These are phyloP conservation scores for Volucella inanis DNA, from an alignment of 2,888 invertebrate species.

Conservation along the genomic window DNA sequence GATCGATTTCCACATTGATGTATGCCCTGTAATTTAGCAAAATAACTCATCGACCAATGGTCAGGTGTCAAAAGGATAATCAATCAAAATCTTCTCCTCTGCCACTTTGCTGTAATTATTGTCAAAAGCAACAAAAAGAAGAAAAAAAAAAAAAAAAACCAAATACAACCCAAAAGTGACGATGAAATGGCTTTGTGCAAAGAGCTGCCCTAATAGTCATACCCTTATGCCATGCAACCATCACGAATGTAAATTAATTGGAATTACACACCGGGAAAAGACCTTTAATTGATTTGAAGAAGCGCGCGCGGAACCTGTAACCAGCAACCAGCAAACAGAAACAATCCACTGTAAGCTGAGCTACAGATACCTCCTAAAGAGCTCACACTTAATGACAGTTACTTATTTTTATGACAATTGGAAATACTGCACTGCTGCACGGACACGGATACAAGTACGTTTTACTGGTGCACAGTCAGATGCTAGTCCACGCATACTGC, in stretches of 20 bases:
- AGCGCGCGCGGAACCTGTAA: slow-evolving; percentile 19
- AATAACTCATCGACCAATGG: slow-evolving; percentile 57
- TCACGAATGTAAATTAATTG: slow-evolving; percentile 67
- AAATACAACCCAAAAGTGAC: not conserved
- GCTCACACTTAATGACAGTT: slow-evolving; percentile 65
- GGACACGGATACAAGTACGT: slow-evolving; percentile 27
- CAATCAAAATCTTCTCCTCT: slow-evolving; percentile 42
- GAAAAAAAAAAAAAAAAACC: slow-evolving; percentile 31
- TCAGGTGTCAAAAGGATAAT: slow-evolving; percentile 66
- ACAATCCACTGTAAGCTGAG: not conserved
- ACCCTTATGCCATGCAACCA: slow-evolving; percentile 32
- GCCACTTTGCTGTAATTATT: slow-evolving; percentile 34
- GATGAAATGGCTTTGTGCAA: slow-evolving; percentile 30
- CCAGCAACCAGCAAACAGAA: not conserved
- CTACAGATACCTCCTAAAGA: slow-evolving; percentile 34
- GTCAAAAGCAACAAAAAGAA: slow-evolving; percentile 23
- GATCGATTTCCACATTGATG: not conserved
- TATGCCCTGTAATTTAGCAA: slow-evolving; percentile 32
- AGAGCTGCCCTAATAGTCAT: slow-evolving; percentile 55
- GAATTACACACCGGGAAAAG: slow-evolving; percentile 45
- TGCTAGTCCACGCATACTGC: not conserved
- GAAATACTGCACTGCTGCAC: slow-evolving; percentile 63
- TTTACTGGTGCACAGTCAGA: not conserved
- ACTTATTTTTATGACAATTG: slow-evolving; percentile 72
- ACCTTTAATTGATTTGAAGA: slow-evolving; percentile 65